phyloP scores from a whole-genome alignment of 2,888 invertebrate species.

The Eledone cirrhosa region DNA sequence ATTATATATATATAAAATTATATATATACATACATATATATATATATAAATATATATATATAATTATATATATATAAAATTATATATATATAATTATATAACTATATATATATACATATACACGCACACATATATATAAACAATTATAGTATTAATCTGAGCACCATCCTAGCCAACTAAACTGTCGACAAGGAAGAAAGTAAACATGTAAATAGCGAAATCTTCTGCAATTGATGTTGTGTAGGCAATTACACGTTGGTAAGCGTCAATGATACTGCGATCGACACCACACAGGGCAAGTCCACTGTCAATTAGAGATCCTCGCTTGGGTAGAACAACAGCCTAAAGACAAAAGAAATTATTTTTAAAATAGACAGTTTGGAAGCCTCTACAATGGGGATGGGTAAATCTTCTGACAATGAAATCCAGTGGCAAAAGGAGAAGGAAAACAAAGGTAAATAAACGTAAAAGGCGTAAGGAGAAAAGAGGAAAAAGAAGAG shows the following conservation, averaged over 20 bases:
- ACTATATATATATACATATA: not conserved
- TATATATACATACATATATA: too few relatives aligned
- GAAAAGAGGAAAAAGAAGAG: too few relatives aligned
- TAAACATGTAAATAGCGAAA: constrained; percentile 53
- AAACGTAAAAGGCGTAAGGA: too few relatives aligned
- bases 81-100: not conserved
- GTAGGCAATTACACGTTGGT: constrained; percentile 51
- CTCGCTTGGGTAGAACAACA: constrained; percentile 43
- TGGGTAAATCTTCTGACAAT: too few relatives aligned
- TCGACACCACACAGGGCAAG: constrained; percentile 56
- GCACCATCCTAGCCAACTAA: not conserved
- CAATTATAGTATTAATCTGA: not conserved
- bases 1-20: too few relatives aligned
- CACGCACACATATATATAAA: not conserved
- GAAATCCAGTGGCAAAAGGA: too few relatives aligned
- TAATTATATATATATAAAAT: not conserved
- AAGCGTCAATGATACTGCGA: constrained; percentile 43
- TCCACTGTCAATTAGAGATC: constrained; percentile 47
- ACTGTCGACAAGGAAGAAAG: constrained; percentile 42
- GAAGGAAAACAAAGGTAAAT: too few relatives aligned
- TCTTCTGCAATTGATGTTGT: constrained; percentile 49
- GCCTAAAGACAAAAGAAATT: constrained; percentile 44
- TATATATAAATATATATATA: not conserved
- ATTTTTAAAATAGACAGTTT: too few relatives aligned
- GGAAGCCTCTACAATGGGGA: too few relatives aligned